Conservation (phyloP, 2,888 invertebrate genomes). For the Phyllotreta striolata region DNA sequence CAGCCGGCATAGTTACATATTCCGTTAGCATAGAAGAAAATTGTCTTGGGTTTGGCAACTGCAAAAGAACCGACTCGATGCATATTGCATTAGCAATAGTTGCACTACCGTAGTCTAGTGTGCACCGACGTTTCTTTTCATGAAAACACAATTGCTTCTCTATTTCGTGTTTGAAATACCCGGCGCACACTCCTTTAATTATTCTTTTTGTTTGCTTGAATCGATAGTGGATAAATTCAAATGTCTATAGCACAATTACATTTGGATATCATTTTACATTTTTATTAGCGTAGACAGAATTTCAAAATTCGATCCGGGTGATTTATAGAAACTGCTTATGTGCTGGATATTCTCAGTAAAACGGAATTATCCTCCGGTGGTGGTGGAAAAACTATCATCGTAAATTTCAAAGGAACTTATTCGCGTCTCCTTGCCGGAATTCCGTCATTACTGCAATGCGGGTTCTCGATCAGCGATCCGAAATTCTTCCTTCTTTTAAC, state of each 20-base stretch:
- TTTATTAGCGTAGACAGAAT: too few relatives aligned
- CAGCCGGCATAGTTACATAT: conserved; percentile 46
- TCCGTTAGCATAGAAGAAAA: conserved; percentile 45
- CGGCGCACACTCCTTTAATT: too few relatives aligned
- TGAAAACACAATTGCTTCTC: conserved; percentile 1
- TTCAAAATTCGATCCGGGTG: too few relatives aligned
- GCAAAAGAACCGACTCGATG: conserved; percentile 46
- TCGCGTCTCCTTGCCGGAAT: conserved; percentile 4
- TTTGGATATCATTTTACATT: too few relatives aligned
- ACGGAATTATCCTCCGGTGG: background rate
- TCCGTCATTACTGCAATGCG: conserved; percentile 9
- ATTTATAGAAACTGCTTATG: background rate
- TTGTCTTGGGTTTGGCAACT: conserved; percentile 39
- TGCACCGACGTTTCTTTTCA: conserved; percentile 7
- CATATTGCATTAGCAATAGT: conserved; percentile 44
- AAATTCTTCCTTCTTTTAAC: conserved; percentile 8
- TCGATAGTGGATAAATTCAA: too few relatives aligned
- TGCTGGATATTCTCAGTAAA: background rate
- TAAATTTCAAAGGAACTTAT: conserved; percentile 7
- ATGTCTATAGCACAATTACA: too few relatives aligned
- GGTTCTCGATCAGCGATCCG: conserved; percentile 9
- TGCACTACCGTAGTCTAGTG: conserved; percentile 1
- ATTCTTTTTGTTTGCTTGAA: too few relatives aligned
- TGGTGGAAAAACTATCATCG: background rate
- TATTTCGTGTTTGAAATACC: background rate